phyloP scores from a whole-genome alignment of 2,797 vertebrate genomes.

The Smutsia gigantea region DNA sequence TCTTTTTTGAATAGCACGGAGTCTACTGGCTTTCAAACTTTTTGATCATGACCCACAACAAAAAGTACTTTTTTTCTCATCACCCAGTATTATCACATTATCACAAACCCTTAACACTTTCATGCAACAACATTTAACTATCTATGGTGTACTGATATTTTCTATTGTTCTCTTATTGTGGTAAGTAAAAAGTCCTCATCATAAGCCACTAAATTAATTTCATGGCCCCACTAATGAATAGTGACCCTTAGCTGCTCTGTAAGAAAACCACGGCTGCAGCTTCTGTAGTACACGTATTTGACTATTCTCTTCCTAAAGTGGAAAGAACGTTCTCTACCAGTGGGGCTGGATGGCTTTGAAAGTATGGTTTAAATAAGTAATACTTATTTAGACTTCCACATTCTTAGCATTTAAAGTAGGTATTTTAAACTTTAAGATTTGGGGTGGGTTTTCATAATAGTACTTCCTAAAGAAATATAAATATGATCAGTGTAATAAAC shows the following conservation, averaged over 20 bases:
- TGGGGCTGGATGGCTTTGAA: not conserved
- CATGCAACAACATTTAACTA: not conserved
- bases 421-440: slow-evolving; percentile 42
- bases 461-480: not conserved
- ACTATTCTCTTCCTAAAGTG: not conserved
- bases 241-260: not conserved
- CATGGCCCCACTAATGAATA: not conserved
- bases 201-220: not conserved
- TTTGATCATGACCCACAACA: not conserved
- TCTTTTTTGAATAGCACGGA: not conserved
- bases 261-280: not conserved
- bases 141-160: not conserved
- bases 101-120: not conserved
- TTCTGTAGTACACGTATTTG: not conserved
- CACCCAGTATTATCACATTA: not conserved
- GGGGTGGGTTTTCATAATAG: slow-evolving; percentile 36
- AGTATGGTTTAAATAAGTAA: not conserved
- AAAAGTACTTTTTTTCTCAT: not conserved
- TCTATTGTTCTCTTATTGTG: not conserved
- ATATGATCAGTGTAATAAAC: not conserved
- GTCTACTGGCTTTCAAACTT: not conserved
- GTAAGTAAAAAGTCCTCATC: not conserved
- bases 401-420: not conserved
- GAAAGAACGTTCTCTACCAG: not conserved
- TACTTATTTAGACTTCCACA: not conserved